phyloP scores from a whole-genome alignment of 1,140 invertebrate species.

The Drosophila leontia region DNA sequence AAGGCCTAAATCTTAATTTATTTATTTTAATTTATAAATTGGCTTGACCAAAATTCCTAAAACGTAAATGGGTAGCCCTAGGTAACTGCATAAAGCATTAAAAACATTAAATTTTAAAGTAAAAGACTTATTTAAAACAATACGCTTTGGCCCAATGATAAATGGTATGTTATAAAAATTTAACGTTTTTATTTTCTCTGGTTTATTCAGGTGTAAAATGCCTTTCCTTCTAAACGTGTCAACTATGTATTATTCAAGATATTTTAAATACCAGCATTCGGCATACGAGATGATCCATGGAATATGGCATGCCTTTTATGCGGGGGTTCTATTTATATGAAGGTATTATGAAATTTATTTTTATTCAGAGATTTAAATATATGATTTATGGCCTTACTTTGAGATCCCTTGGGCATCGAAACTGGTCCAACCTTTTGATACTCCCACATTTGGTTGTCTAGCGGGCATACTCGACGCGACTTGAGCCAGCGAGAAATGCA shows the following conservation, averaged over 20 bases:
- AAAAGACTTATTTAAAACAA: too few species aligned
- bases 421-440: conserved; percentile 95
- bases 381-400: not conserved
- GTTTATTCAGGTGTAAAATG: not conserved
- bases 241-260: not conserved
- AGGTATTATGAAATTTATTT: not conserved
- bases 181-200: not conserved
- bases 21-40: not conserved
- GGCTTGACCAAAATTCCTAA: not conserved
- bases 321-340: not conserved
- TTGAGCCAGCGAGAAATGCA: conserved; percentile 99
- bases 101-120: too few species aligned
- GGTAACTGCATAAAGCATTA: too few species aligned
- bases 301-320: not conserved
- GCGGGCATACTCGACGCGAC: conserved; percentile 98
- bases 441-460: conserved; percentile 99
- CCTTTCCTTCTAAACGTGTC: too few species aligned
- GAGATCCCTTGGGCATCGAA: conserved; percentile 1
- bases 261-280: not conserved
- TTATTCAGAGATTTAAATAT: not conserved
- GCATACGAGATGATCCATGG: not conserved
- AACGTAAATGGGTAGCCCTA: too few species aligned
- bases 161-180: too few species aligned
- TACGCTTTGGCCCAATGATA: too few species aligned
- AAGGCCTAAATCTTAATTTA: too few species aligned